A percentile compares a stretch with the other conserved stretches of the same genome.
Conservation (phyloP, 2,888 invertebrate genomes). For the Ormyrus rosae region DNA sequence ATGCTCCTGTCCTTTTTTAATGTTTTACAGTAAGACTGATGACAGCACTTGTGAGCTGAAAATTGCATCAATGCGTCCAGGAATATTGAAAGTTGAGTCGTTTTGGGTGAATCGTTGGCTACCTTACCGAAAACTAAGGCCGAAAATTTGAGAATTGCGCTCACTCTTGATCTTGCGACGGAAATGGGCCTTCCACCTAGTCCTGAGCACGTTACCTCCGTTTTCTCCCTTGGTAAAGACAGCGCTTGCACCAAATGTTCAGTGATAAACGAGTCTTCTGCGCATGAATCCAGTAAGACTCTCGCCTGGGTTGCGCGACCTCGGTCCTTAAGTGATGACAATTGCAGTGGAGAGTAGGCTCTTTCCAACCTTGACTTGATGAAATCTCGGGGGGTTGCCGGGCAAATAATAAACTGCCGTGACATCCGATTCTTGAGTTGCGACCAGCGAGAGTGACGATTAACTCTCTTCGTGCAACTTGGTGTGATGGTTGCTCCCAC, state of each 20-base stretch:
- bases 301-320: too few species aligned
- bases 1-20: conserved; percentile 25
- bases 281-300: too few species aligned
- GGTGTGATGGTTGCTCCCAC: too few species aligned
- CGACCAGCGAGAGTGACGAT: too few species aligned
- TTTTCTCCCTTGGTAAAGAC: background rate
- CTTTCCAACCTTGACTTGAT: too few species aligned
- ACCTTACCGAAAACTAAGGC: background rate
- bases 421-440: too few species aligned
- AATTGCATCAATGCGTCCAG: background rate
- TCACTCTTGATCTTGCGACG: background rate
- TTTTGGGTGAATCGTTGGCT: background rate
- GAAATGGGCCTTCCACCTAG: background rate
- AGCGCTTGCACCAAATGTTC: background rate
- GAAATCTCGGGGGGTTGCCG: too few species aligned
- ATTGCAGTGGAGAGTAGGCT: too few species aligned
- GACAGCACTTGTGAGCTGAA: background rate
- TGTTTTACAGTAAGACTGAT: background rate
- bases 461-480: too few species aligned
- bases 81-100: background rate
- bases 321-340: too few species aligned
- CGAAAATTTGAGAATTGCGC: background rate
- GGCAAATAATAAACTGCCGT: too few species aligned
- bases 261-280: too few species aligned
- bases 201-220: background rate